Evolutionary conservation across 2,888 invertebrate genomes (phyloP), one percentile per base, ranked within the genome.

Genomic region (Rhamphomyia laevipes): DNA sequence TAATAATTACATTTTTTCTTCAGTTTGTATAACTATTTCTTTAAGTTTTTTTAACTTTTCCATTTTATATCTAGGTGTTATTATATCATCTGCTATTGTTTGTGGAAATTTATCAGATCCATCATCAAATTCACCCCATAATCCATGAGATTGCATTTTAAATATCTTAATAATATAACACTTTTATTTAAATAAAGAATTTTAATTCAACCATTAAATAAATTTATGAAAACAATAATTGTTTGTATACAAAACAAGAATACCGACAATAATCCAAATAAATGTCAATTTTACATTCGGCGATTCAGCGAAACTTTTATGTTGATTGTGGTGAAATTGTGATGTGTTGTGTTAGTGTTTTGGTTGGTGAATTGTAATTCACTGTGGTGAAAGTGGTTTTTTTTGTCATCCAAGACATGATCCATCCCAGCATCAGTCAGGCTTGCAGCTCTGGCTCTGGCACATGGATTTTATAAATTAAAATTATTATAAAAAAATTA

Each of bases 91-190:
- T n/a, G 42, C 21, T 15, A 10, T 15, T 23, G 42, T 21, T 21
- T 27, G 15, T 2, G n/a, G 15, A 12, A 23, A 23, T 42, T 23
- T 23, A 27, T 42, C 42, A 15, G 42, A 42, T 7, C 23, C 42
- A 42, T 42, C 42, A 3, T 42, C 42, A 27, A 42, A 42, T 15
- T 42, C 42, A 10, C 42, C 42, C 42, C 42, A 42, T n/a, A 21
- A 21, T 42, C 42, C 42, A 15, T 13, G 27, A 23, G 42, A 21
- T 11, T 42, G 27, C 2, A 21, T 42, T 27, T 21, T 18, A 18
- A 11, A 18, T 18, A 11, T 18, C 40, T n/a, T n/a, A n/a, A 40
- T 40, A 12, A 18, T 18, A 12, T 12, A 13, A n/a, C 2, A 35
- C 13, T n/a, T 30, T 30, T 30, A 30, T 30, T 30, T 35, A 33